Evolutionary conservation across 2,888 invertebrate species (phyloP).

Genomic region (Cephus runcator): DNA sequence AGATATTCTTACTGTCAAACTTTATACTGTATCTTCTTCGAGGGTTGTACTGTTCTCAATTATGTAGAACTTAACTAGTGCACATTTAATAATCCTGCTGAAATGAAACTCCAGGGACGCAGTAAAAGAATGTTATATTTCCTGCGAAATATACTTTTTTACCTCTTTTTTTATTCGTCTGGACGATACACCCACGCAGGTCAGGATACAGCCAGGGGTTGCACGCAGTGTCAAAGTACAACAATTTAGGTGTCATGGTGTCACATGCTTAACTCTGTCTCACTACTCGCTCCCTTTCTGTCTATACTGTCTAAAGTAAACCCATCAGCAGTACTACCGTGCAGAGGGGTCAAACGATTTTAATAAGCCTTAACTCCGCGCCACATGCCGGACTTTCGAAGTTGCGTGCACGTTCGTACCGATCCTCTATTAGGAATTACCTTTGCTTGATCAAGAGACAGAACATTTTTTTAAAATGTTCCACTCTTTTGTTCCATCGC

Average conservation of each 20-base stretch:
- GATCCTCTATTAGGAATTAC: constrained; percentile 15
- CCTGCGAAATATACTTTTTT: not conserved
- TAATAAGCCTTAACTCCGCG: constrained; percentile 51
- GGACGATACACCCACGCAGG: constrained; percentile 31
- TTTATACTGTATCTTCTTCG: not conserved
- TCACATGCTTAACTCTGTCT: constrained; percentile 24
- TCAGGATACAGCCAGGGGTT: constrained; percentile 25
- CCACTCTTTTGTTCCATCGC: not conserved
- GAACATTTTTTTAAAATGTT: not conserved
- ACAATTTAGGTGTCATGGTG: constrained; percentile 36
- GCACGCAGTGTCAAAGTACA: constrained; percentile 43
- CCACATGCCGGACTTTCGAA: constrained; percentile 40
- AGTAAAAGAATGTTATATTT: not conserved
- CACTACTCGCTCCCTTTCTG: constrained; percentile 3
- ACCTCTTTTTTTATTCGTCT: constrained; percentile 18
- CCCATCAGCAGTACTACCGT: constrained; percentile 36
- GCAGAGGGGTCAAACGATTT: constrained; percentile 56
- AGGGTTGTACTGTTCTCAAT: not conserved
- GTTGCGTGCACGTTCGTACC: constrained; percentile 11
- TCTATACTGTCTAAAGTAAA: constrained; percentile 38
- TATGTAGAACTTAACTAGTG: not conserved
- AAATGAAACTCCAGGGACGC: not conserved
- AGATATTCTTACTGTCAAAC: not conserved
- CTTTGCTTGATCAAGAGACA: not conserved
- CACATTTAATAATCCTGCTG: not conserved